Evolutionary conservation across 2,797 vertebrate genomes (phyloP), one percentile per base, ranked within the genome.

Genomic region (Synaphobranchus kaupii): DNA sequence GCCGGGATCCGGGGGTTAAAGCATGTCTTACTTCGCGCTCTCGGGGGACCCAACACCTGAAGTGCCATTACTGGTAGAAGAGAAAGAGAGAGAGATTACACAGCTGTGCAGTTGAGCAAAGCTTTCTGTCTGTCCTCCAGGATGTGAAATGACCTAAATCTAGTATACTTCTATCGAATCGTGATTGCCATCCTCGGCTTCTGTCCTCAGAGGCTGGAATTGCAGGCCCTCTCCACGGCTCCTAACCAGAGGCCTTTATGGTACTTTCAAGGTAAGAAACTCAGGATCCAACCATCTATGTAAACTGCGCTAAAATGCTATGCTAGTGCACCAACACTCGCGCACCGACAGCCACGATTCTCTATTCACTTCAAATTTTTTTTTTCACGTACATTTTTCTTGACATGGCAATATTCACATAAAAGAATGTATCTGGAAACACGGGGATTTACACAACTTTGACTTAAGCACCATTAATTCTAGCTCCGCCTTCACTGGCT

Each of bases 1-100:
- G 88, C 63, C 82, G 85, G 83, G 63, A 48, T 78, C 28, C 85
- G 48, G 81, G 56, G 73, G 68, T 76, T 82, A 22, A 60, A 28
- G 52, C 81, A 89, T 88, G 54, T 93, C 93, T 97, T 95, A 96
- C 93, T 92, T 91, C 94, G 94, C 90, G 94, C 88, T 90, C 92
- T 95, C 95, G 85, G 95, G 92, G 92, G 94, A 92, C 25, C 13
- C 89, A 66, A 92, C 50, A 86, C 87, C 78, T 89, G 91, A 93
- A 89, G 94, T 92, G 91, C 89, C 95, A 78, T 94, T 93, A 93
- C 95, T 97, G 95, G 71, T 93, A 92, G 92, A 93, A 93, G 91
- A 91, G 87, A 22, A 52, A 85, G 63, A 88, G 6, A 87, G 71
- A 88, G 25, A 89, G 84, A 22, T 86, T 63, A 86, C 25, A 84